These are phyloP conservation scores for Noctua janthe DNA, from an alignment of 2,888 invertebrate species.

Conservation along the genomic window DNA sequence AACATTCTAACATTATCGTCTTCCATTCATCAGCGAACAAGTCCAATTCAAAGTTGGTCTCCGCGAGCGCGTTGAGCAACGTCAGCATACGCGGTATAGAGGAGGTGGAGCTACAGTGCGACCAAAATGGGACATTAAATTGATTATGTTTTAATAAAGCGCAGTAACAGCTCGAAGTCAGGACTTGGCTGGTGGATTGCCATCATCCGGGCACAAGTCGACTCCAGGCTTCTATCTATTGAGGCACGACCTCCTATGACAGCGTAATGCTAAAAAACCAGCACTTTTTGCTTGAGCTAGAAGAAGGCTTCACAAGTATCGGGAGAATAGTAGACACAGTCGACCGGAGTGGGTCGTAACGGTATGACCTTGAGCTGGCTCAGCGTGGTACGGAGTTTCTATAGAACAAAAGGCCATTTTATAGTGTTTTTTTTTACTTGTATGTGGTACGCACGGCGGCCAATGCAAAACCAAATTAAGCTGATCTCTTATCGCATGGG, in stretches of 20 bases:
- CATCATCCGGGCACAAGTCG: too few relatives aligned
- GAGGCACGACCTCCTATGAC: not conserved
- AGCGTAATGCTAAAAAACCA: not conserved
- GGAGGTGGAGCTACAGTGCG: too few relatives aligned
- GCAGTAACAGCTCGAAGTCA: not conserved
- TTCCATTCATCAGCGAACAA: too few relatives aligned
- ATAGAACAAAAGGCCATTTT: not conserved
- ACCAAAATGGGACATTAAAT: too few relatives aligned
- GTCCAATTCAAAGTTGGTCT: too few relatives aligned
- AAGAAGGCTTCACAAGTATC: not conserved
- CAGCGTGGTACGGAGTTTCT: not conserved
- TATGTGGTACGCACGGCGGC: not conserved
- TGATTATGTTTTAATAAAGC: not conserved
- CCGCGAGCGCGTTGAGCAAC: too few relatives aligned
- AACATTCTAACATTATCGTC: too few relatives aligned
- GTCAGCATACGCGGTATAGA: too few relatives aligned
- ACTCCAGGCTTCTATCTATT: not conserved
- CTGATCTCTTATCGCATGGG: too few relatives aligned
- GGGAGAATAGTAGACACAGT: not conserved
- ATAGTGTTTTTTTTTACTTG: not conserved
- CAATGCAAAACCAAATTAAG: too few relatives aligned
- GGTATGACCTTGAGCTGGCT: not conserved
- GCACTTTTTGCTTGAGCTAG: not conserved
- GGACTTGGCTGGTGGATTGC: not conserved
- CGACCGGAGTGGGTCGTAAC: not conserved